Percentiles rank a stretch among this genome's conserved stretches.
Evolutionary conservation across 2,797 vertebrate genomes (phyloP).

Genomic region (Propithecus perrieri): DNA sequence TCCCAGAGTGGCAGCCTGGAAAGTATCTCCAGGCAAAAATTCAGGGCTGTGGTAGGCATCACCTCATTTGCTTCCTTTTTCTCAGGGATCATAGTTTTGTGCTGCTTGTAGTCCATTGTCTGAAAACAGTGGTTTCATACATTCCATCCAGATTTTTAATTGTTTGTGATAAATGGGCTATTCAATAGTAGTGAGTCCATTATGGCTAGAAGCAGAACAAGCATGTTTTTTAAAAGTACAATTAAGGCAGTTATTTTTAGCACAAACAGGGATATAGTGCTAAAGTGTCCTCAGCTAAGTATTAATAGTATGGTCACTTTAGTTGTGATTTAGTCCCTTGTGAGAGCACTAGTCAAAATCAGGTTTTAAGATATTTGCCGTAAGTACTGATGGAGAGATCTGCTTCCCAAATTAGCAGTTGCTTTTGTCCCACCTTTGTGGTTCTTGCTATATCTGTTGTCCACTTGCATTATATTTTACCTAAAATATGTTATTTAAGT

Average conservation of each 20-base stretch:
- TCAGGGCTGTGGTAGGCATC: background rate
- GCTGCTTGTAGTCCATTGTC: background rate
- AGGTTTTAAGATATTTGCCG: background rate
- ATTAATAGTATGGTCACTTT: background rate
- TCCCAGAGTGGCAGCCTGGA: background rate
- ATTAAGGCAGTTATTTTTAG: background rate
- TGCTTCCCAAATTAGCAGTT: background rate
- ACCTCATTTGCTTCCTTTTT: background rate
- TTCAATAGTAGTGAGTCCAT: background rate
- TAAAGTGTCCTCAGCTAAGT: background rate
- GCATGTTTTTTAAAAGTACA: background rate
- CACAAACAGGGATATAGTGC: background rate
- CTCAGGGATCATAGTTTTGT: background rate
- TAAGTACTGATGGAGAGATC: background rate
- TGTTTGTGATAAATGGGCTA: background rate
- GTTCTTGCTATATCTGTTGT: background rate
- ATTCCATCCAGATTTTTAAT: background rate
- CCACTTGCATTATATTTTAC: background rate
- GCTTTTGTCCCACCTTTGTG: background rate
- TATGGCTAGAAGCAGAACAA: background rate
- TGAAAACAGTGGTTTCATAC: background rate
- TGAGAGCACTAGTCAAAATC: background rate
- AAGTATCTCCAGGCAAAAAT: background rate
- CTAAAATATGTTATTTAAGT: constrained; percentile 33
- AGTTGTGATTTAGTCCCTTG: background rate